These are phyloP conservation scores for Eurois occulta DNA, from an alignment of 2,888 invertebrate species.

Conservation along the genomic window DNA sequence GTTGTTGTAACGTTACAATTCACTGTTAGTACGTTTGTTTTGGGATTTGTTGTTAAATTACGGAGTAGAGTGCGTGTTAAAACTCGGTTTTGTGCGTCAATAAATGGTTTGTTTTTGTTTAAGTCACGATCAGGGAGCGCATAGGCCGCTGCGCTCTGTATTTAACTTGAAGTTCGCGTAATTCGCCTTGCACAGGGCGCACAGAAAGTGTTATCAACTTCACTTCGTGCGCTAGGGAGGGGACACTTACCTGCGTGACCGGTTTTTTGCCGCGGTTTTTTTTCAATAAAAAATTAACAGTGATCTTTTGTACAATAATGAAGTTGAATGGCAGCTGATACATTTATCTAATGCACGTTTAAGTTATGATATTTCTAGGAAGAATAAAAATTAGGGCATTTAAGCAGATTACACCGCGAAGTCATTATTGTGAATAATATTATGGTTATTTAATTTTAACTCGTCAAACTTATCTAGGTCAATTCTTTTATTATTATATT, in stretches of 20 bases:
- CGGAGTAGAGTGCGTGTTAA: constrained; percentile 80
- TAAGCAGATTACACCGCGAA: background rate
- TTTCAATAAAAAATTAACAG: constrained; percentile 48
- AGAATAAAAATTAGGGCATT: background rate
- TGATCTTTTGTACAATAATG: constrained; percentile 71
- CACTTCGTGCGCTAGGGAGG: constrained; percentile 69
- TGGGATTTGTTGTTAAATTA: constrained; percentile 78
- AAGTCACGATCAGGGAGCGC: constrained; percentile 78
- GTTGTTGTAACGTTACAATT: constrained; percentile 74
- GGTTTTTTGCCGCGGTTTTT: constrained; percentile 68
- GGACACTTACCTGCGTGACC: constrained; percentile 73
- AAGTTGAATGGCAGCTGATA: constrained; percentile 67
- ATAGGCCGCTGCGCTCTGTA: constrained; percentile 43
- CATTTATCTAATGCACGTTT: constrained; percentile 27
- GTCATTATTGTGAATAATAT: background rate
- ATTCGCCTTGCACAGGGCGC: constrained; percentile 60
- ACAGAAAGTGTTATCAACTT: constrained; percentile 76
- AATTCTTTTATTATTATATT: no score
- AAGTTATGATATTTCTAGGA: constrained; percentile 15
- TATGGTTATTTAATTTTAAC: background rate
- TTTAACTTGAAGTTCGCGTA: constrained; percentile 71
- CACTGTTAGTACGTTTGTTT: constrained; percentile 79
- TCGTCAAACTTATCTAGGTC: background rate
- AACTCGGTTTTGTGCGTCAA: constrained; percentile 79
- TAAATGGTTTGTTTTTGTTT: constrained; percentile 82